A percentile compares a stretch with the other conserved stretches of the same genome.
phyloP scores from a whole-genome alignment of 1,140 invertebrate species.

The Solenopsis invicta region DNA sequence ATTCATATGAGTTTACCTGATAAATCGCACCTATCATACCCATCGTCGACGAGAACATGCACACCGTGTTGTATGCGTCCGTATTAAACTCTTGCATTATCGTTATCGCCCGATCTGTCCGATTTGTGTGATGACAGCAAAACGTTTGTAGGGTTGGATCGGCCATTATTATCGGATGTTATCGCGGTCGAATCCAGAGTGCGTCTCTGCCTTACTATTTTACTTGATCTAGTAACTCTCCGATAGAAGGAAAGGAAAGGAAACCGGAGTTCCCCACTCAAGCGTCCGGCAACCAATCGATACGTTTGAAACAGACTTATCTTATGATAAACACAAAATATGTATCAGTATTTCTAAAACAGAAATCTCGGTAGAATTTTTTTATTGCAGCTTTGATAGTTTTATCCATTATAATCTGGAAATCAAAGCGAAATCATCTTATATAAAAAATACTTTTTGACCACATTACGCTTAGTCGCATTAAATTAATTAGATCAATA shows the following conservation, averaged over 20 bases:
- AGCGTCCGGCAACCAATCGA: background rate
- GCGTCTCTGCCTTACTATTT: background rate
- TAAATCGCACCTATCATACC: slow-evolving; percentile 92
- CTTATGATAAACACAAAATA: background rate
- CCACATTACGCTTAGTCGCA: background rate
- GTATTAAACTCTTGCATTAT: slow-evolving; percentile 91
- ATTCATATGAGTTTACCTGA: slow-evolving; percentile 87
- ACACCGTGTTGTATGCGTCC: slow-evolving; percentile 91
- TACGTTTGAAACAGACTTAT: background rate
- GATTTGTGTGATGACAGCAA: slow-evolving; percentile 91
- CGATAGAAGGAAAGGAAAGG: background rate
- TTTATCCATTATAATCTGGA: slow-evolving; percentile 4
- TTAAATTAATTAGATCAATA: background rate
- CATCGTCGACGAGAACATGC: slow-evolving; percentile 90
- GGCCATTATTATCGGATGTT: slow-evolving; percentile 88
- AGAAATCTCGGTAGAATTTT: background rate
- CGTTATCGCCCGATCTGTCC: slow-evolving; percentile 88
- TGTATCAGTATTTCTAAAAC: background rate
- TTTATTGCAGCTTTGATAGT: slow-evolving; percentile 13
- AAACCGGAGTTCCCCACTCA: slow-evolving; percentile 18
- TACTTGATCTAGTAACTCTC: slow-evolving; percentile 27
- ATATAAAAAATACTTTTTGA: slow-evolving; percentile 31
- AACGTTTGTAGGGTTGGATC: slow-evolving; percentile 94
- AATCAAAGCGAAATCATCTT: background rate
- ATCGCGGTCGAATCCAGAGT: slow-evolving; percentile 11